These are phyloP conservation scores for Myanophis thanlyinensis DNA, from an alignment of 2,113 vertebrate genomes.

Conservation along the genomic window DNA sequence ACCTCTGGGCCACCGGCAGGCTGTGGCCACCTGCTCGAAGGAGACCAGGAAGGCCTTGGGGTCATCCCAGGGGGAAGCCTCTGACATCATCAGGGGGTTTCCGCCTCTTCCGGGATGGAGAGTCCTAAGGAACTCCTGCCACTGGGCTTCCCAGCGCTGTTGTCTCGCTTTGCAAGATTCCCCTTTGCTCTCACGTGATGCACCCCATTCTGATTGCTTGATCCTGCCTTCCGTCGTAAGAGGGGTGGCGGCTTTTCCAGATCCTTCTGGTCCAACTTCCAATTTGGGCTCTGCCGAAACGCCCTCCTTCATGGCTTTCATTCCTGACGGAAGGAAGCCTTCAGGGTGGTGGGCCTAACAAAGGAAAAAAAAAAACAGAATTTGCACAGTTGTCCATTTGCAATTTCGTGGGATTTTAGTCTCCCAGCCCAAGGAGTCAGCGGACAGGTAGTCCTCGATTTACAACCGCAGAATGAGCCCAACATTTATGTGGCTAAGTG, in stretches of 20 bases:
- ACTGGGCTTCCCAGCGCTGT: neutral
- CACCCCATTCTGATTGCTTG: neutral
- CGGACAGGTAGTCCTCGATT: no score
- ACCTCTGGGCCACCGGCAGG: neutral
- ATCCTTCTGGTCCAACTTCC: neutral
- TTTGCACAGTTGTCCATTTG: neutral
- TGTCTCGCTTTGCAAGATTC: neutral
- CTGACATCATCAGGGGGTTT: neutral
- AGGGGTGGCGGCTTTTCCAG: neutral
- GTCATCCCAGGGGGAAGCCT: neutral
- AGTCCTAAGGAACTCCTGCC: neutral
- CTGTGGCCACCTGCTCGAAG: neutral
- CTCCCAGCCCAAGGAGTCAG: neutral
- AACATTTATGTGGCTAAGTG: no score
- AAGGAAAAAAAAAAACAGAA: neutral
- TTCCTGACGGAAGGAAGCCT: neutral
- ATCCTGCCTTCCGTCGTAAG: neutral
- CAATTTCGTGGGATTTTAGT: neutral
- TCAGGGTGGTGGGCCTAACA: neutral
- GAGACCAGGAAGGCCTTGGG: neutral
- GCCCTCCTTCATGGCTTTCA: conserved; percentile 15
- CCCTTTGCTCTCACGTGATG: neutral
- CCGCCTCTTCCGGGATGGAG: neutral
- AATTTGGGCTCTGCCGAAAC: neutral
- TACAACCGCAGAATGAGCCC: no score